phyloP scores from a whole-genome alignment of 2,797 vertebrate species.

The Simalia tracyae region DNA sequence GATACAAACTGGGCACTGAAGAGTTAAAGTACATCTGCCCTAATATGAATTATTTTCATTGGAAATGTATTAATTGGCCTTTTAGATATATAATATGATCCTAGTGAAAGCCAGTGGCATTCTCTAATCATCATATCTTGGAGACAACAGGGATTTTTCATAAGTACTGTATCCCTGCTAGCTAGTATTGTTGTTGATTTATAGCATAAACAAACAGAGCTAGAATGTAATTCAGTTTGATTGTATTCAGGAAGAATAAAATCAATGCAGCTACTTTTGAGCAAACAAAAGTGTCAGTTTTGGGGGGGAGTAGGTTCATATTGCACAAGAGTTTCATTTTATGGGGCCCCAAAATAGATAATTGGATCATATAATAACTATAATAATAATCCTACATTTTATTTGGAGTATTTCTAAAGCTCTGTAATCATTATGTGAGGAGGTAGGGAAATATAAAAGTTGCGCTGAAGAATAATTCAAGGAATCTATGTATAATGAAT shows the following conservation, averaged over 20 bases:
- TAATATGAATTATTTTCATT: slow-evolving; percentile 42
- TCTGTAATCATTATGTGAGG: not conserved
- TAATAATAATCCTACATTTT: not conserved
- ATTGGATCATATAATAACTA: not conserved
- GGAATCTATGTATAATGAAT: not conserved
- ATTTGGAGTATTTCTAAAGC: not conserved
- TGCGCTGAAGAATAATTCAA: not conserved
- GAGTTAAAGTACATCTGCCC: slow-evolving; percentile 47
- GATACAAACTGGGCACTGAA: slow-evolving; percentile 46
- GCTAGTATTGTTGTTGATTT: not conserved
- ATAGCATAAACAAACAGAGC: not conserved
- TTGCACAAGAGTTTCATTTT: not conserved
- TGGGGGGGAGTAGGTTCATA: not conserved
- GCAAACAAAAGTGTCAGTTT: not conserved
- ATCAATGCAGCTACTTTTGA: not conserved
- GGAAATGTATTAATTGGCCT: not conserved
- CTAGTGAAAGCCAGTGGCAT: slow-evolving; percentile 11
- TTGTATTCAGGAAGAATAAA: not conserved
- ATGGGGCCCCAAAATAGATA: not conserved
- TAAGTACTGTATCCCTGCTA: not conserved
- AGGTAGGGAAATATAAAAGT: not conserved
- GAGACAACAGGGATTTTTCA: not conserved
- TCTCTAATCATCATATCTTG: not conserved
- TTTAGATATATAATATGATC: slow-evolving; percentile 40
- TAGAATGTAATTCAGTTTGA: not conserved